Conservation (phyloP, 2,797 vertebrate genomes). For the Anguilla obscura region DNA sequence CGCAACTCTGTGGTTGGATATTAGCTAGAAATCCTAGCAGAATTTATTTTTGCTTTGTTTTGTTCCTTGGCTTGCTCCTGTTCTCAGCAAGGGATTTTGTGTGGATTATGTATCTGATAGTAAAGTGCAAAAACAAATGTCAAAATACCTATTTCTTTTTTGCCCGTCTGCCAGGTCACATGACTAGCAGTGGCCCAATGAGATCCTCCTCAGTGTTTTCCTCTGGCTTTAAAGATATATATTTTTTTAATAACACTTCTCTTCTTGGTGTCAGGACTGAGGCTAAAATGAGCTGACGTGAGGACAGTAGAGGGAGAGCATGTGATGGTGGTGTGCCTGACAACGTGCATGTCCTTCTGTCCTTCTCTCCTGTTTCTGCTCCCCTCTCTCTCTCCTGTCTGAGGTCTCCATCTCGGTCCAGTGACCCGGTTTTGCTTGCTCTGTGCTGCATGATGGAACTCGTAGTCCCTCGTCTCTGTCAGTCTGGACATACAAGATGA, state of each 20-base stretch:
- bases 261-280: neutral
- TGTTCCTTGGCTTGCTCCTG: neutral
- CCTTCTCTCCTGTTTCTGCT: constrained; percentile 44
- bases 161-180: neutral
- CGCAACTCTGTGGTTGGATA: neutral
- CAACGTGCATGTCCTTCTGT: neutral
- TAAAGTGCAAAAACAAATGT: neutral
- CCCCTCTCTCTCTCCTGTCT: constrained; percentile 64
- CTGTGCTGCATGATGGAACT: constrained; percentile 30
- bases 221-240: neutral
- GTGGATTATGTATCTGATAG: neutral
- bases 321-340: neutral
- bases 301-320: neutral
- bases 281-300: neutral
- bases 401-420: neutral
- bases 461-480: neutral
- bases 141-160: neutral
- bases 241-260: neutral
- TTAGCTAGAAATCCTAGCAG: neutral
- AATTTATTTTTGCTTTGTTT: neutral
- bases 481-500: neutral
- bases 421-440: constrained; percentile 23
- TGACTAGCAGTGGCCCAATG: neutral
- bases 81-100: neutral
- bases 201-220: neutral